Percentiles rank a stretch among this genome's conserved stretches.
Evolutionary conservation across 64 coral and sea anemone species (phyloP).

Genomic region (Anthopleura sola): DNA sequence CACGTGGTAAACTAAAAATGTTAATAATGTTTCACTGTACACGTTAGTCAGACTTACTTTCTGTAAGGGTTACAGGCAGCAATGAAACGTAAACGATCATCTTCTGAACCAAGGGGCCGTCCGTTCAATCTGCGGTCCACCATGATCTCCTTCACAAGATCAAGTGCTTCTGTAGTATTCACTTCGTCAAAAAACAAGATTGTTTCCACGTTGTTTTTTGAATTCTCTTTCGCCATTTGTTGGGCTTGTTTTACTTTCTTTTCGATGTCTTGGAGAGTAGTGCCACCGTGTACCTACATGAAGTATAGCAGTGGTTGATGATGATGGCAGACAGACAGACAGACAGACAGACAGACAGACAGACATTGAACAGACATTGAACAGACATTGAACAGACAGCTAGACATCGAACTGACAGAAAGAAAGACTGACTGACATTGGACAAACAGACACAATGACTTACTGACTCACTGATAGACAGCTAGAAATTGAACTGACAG

Average conservation of each 20-base stretch:
- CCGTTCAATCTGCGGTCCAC: neutral
- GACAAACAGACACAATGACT: too few relatives aligned
- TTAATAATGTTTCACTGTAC: too few relatives aligned
- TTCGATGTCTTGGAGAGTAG: conserved; percentile 37
- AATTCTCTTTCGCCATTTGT: conserved; percentile 25
- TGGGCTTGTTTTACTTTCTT: conserved; percentile 41
- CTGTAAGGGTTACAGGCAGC: conserved; percentile 5
- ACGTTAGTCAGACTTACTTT: neutral
- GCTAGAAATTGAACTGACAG: too few relatives aligned
- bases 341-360: too few relatives aligned
- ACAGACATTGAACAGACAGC: too few relatives aligned
- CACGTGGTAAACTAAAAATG: too few relatives aligned
- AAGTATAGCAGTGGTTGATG: too few relatives aligned
- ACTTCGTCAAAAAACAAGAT: conserved; percentile 20
- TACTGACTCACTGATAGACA: too few relatives aligned
- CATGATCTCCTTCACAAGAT: conserved; percentile 8
- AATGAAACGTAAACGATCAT: neutral
- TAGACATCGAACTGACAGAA: too few relatives aligned
- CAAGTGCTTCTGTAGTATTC: conserved; percentile 12
- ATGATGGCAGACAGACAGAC: too few relatives aligned
- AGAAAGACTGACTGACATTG: too few relatives aligned
- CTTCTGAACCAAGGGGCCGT: neutral
- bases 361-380: too few relatives aligned
- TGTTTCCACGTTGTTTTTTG: neutral
- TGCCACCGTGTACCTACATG: conserved; percentile 41